phyloP scores from a whole-genome alignment of 2,113 vertebrate species.

The Apodemus sylvaticus region DNA sequence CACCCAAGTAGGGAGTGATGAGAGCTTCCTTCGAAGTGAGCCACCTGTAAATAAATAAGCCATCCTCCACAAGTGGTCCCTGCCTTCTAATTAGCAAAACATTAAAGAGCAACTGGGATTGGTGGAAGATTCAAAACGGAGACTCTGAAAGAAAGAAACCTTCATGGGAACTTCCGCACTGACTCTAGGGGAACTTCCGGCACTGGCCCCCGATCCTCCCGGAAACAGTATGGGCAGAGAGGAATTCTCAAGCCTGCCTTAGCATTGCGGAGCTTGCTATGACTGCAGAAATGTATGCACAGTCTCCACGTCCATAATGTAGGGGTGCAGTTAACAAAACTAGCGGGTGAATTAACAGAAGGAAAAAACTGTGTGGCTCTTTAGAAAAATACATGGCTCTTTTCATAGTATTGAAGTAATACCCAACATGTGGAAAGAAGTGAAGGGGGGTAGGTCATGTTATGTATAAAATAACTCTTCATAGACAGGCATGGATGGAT shows the following conservation, averaged over 20 bases:
- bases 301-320: fast-evolving
- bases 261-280: background rate
- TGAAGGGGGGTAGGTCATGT: background rate
- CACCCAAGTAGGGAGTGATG: background rate
- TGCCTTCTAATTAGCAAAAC: background rate
- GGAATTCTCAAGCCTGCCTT: background rate
- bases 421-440: background rate
- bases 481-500: background rate
- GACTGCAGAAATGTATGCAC: background rate
- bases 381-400: background rate
- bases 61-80: background rate
- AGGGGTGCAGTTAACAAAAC: too few relatives aligned
- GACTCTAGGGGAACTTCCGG: background rate
- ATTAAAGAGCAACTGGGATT: background rate
- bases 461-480: background rate
- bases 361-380: background rate
- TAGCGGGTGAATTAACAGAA: background rate
- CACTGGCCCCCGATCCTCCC: background rate
- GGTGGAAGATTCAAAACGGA: background rate
- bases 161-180: background rate
- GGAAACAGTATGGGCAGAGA: background rate
- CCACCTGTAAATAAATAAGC: background rate
- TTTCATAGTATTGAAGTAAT: background rate
- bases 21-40: background rate
- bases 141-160: background rate